Percentiles rank a stretch among this genome's conserved stretches.
Conservation (phyloP, 2,888 invertebrate genomes). For the Sclerodermus sp. region DNA sequence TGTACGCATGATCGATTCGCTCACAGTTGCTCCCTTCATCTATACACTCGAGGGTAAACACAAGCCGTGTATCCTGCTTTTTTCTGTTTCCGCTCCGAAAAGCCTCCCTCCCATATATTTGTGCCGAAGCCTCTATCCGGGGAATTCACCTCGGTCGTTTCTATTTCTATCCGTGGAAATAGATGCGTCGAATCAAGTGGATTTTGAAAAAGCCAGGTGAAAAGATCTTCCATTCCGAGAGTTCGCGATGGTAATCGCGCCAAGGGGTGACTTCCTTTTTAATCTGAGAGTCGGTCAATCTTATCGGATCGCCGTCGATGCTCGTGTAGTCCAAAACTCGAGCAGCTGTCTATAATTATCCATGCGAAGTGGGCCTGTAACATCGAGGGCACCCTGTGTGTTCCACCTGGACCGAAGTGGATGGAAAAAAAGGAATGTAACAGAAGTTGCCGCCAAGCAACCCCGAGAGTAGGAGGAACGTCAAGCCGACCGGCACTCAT, state of each 20-base stretch:
- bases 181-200: too few relatives aligned
- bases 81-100: too few relatives aligned
- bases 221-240: too few relatives aligned
- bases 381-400: neutral
- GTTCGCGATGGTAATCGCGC: too few relatives aligned
- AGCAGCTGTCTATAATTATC: neutral
- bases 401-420: constrained; percentile 9
- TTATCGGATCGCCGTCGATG: too few relatives aligned
- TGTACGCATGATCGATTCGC: constrained; percentile 17
- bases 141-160: too few relatives aligned
- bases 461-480: constrained; percentile 15
- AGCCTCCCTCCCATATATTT: neutral
- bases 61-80: neutral
- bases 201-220: too few relatives aligned
- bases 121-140: neutral
- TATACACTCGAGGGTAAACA: neutral
- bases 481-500: constrained; percentile 19
- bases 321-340: too few relatives aligned
- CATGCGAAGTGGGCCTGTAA: neutral
- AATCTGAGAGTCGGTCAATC: too few relatives aligned
- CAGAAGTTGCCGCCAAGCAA: constrained; percentile 19
- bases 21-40: neutral
- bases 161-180: too few relatives aligned
- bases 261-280: too few relatives aligned
- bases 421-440: constrained; percentile 19